phyloP scores from a whole-genome alignment of 1,140 invertebrate genomes.

The Drosophila navojoa region DNA sequence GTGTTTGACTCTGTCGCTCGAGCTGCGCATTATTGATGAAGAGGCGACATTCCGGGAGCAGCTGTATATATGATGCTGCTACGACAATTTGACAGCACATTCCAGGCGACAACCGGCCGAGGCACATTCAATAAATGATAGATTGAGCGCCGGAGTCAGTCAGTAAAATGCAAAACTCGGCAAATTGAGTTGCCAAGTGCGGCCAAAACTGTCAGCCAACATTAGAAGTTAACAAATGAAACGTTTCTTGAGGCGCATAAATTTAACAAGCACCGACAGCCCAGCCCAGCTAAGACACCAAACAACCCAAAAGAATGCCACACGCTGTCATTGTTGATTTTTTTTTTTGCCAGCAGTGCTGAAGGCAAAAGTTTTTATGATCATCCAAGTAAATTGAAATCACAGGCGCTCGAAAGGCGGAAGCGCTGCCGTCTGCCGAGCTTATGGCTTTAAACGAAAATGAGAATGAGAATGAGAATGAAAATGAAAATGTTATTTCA shows the following conservation, averaged over 20 bases:
- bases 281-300: neutral
- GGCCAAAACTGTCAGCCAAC: conserved; percentile 44
- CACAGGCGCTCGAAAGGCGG: conserved; percentile 35
- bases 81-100: conserved; percentile 39
- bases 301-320: conserved; percentile 45
- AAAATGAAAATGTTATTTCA: conserved; percentile 70
- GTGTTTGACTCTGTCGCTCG: conserved; percentile 28
- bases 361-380: conserved; percentile 57
- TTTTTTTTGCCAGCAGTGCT: neutral
- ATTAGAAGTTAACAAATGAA: conserved; percentile 62
- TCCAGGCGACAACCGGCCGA: conserved; percentile 13
- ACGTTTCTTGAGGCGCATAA: conserved; percentile 55
- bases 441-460: conserved; percentile 42
- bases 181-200: conserved; percentile 51
- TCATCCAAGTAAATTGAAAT: conserved; percentile 73
- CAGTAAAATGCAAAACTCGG: conserved; percentile 31
- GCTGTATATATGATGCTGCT: neutral
- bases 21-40: conserved; percentile 35
- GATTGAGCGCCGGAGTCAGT: conserved; percentile 15
- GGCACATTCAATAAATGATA: conserved; percentile 23
- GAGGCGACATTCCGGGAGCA: neutral
- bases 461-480: conserved; percentile 24
- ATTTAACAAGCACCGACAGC: conserved; percentile 68
- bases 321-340: conserved; percentile 4
- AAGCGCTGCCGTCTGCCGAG: conserved; percentile 16